A percentile compares a stretch with the other conserved stretches of the same genome.
These are phyloP conservation scores for Zoroaster sp. DNA, from an alignment of 53 echinoderm and acorn worm genomes.

Conservation along the genomic window DNA sequence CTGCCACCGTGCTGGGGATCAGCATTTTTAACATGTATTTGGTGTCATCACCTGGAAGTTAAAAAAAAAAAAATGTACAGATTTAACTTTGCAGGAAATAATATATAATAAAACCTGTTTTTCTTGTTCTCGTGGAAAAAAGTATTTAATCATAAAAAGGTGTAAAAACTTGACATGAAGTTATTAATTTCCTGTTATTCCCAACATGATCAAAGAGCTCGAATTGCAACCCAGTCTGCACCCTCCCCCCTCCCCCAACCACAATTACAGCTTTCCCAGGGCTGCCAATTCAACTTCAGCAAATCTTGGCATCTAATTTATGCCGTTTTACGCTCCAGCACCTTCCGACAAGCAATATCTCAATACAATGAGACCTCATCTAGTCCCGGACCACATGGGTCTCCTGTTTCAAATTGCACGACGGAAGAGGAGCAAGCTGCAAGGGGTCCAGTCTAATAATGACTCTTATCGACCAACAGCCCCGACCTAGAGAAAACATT, in stretches of 20 bases:
- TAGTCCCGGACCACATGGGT: conserved; percentile 7
- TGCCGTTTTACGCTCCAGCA: background rate
- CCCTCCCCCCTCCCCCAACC: no score
- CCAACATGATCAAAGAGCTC: no score
- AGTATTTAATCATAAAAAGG: background rate
- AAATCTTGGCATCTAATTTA: background rate
- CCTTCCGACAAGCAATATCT: conserved; percentile 12
- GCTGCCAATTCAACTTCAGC: background rate
- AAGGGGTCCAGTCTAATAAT: conserved; percentile 1
- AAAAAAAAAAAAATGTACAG: background rate
- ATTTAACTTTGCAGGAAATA: no score
- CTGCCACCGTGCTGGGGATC: conserved; percentile 95
- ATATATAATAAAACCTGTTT: no score
- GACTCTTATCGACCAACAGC: background rate
- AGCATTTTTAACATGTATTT: conserved; percentile 97
- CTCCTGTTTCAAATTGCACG: conserved; percentile 22
- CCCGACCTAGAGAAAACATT: background rate
- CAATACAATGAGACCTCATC: conserved; percentile 11
- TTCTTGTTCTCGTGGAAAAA: no score
- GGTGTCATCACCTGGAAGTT: conserved; percentile 64
- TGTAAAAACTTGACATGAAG: background rate
- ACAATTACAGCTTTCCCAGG: no score
- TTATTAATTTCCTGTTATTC: background rate
- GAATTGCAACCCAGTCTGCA: no score
- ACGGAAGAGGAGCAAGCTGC: conserved; percentile 13